Evolutionary conservation across 2,113 vertebrate genomes (phyloP), one percentile per base, ranked within the genome.

Genomic region (Melierax canorus): DNA sequence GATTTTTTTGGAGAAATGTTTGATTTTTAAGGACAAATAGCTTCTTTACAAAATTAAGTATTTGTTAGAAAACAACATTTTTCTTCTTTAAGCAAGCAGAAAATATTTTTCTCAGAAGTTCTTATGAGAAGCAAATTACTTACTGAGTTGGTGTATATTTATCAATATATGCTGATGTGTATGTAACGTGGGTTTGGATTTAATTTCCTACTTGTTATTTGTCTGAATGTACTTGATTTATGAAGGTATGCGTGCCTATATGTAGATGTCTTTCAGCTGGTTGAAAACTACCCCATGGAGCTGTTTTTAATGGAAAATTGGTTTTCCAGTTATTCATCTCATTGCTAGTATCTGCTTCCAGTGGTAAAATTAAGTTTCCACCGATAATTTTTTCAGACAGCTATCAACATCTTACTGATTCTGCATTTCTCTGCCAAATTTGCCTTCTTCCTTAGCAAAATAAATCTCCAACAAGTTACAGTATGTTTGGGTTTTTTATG

Each of bases 311-410:
- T 73, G 59, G 90, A 30, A 93, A 90, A 68, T 63, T 80, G 77
- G 53, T 90, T 92, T 79, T 34, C 62, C 45, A 15, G 13, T 88
- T 90, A 76, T 60, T 86, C 41, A 73, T 82, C 55, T 86, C 68
- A 36, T 62, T 90, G 63, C 83, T 41, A 19, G 41, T 39, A 72
- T 92, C 82, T 88, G 45, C 78, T 96, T 93, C 79, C 92, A 90
- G 62, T 73, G 66, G 80, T 90, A 76, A 96, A 95, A 84, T 92
- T 60, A 74, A 85, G 77, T 90, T 95, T 93, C 55, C 67, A 63
- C 64, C 67, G 53, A 15, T 56, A 48, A 13, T 92, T 64, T 83
- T 91, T 90, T 63, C 67, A 90, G 92, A n/a, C 75, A 90, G 88
- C 82, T 88, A 73, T 90, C 92, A 92, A 64, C 82, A 76, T 83